phyloP scores from a whole-genome alignment of 2,888 invertebrate species.

The Pegoplata infirma region DNA sequence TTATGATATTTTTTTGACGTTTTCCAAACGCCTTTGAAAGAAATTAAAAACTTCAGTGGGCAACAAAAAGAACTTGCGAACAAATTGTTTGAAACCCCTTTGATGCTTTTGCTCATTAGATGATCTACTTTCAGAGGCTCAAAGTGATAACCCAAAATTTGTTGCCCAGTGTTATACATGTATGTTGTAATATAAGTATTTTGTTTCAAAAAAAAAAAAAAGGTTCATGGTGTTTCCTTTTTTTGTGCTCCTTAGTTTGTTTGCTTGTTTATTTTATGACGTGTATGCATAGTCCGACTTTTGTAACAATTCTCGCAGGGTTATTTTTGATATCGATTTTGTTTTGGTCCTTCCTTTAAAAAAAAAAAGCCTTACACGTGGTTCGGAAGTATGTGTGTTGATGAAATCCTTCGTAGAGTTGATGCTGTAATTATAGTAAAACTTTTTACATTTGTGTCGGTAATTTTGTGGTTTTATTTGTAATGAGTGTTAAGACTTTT shows the following conservation, averaged over 20 bases:
- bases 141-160: too few relatives aligned
- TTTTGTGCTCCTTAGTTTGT: not conserved
- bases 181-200: too few relatives aligned
- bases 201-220: not conserved
- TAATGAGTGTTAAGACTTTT: conserved; percentile 60
- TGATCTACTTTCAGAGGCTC: too few relatives aligned
- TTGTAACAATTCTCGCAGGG: conserved; percentile 50
- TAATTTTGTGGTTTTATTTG: conserved; percentile 63
- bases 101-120: too few relatives aligned
- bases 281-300: conserved; percentile 18
- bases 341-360: conserved; percentile 21
- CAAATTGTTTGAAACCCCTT: too few relatives aligned
- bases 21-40: too few relatives aligned
- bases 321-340: conserved; percentile 56
- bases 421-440: conserved; percentile 66
- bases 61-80: too few relatives aligned
- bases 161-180: too few relatives aligned
- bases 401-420: conserved; percentile 46
- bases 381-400: conserved; percentile 14
- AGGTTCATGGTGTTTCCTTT: not conserved
- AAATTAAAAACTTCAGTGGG: too few relatives aligned
- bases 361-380: not conserved
- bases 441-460: conserved; percentile 66
- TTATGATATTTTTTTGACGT: too few relatives aligned
- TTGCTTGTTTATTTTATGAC: not conserved